Evolutionary conservation across 2,888 invertebrate genomes (phyloP).

Genomic region (Ernsta delagoae): DNA sequence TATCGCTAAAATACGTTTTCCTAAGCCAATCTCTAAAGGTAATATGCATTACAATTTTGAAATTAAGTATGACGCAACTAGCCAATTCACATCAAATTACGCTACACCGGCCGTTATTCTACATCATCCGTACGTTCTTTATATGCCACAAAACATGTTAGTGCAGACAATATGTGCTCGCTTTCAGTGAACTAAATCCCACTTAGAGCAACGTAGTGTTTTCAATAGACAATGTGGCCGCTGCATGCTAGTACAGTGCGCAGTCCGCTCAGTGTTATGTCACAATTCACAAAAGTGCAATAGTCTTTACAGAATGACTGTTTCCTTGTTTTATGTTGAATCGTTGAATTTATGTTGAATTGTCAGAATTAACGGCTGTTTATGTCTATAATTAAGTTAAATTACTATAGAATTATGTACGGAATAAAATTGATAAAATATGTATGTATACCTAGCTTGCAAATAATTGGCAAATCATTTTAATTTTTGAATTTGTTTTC

Average conservation of each 20-base stretch:
- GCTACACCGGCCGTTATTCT: background rate
- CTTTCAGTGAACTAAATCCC: constrained; percentile 20
- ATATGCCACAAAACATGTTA: constrained; percentile 7
- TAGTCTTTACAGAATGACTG: background rate
- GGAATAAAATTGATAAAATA: no score
- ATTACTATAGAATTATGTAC: no score
- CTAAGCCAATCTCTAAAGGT: no score
- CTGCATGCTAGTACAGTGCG: background rate
- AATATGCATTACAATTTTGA: no score
- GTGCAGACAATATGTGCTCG: constrained; percentile 8
- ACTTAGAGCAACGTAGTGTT: constrained; percentile 7
- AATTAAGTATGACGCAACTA: no score
- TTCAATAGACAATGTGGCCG: constrained; percentile 28
- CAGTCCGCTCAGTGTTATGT: constrained; percentile 1
- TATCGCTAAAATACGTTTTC: no score
- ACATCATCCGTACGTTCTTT: background rate
- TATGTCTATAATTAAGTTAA: no score
- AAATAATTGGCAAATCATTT: no score
- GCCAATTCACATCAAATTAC: no score
- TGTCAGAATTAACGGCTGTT: background rate
- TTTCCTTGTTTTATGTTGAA: background rate
- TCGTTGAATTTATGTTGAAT: constrained; percentile 1
- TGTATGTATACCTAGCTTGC: no score
- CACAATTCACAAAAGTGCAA: constrained; percentile 5
- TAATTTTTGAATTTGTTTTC: no score